Evolutionary conservation across 53 echinoderm and acorn worm species (phyloP).

Genomic region (Paelopatides confundens): DNA sequence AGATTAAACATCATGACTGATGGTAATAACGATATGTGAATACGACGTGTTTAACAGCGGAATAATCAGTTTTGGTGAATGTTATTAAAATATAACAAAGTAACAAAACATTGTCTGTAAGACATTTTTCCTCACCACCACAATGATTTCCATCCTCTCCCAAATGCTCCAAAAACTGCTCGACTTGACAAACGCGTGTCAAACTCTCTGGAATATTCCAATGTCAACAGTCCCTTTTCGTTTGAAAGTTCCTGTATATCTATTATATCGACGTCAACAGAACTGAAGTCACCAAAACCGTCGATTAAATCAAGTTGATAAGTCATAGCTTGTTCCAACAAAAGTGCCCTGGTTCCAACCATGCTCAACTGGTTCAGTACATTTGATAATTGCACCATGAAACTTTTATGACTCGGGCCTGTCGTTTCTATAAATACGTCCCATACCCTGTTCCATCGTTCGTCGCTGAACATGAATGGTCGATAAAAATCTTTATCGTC

Average conservation of each 20-base stretch:
- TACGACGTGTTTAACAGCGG: too few relatives aligned
- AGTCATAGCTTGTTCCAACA: not conserved
- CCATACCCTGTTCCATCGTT: slow-evolving; percentile 35
- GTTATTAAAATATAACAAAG: not conserved
- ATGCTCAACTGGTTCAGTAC: slow-evolving; percentile 9
- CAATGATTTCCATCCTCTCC: slow-evolving; percentile 57
- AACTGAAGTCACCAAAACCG: slow-evolving; percentile 15
- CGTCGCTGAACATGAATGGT: slow-evolving; percentile 30
- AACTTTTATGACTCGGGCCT: slow-evolving; percentile 1
- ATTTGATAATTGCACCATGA: slow-evolving; percentile 16
- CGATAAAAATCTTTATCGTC: slow-evolving; percentile 9
- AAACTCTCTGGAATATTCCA: slow-evolving; percentile 3
- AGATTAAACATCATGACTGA: too few relatives aligned
- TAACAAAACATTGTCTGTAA: too few relatives aligned
- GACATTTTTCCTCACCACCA: slow-evolving; percentile 52
- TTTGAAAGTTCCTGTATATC: not conserved
- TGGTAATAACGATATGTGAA: too few relatives aligned
- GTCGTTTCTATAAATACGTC: not conserved
- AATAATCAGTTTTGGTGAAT: not conserved
- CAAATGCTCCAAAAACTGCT: slow-evolving; percentile 49
- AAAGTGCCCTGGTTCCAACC: not conserved
- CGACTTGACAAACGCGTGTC: slow-evolving; percentile 27
- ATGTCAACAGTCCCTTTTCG: not conserved
- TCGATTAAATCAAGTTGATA: slow-evolving; percentile 19
- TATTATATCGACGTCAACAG: not conserved